Base-by-base conservation (phyloP, 1,140 invertebrate species). In the Eurosta solidaginis region DNA sequence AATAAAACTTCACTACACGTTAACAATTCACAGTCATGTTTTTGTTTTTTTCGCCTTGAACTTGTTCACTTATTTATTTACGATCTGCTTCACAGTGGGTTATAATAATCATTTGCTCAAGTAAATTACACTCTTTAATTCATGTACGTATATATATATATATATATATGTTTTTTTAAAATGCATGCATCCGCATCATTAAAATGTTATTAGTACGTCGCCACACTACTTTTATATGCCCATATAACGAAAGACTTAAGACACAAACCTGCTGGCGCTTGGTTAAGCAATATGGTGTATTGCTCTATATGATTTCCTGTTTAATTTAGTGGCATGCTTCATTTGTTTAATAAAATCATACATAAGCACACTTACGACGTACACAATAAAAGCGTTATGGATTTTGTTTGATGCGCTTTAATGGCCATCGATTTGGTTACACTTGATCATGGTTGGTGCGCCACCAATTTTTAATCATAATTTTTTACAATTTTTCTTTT, bases 251-350 rank as follows among this genome's bases (percentile, higher is more conserved):
- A 59, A 59, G 25, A 59, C 14, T 59, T 22, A 59, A 59, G 54
- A 59, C 54, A 59, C 54, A 29, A 59, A 59, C 54, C n/a, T 4
- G 54, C 22, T 59, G 52, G 52, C 52, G 52, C 27, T 59, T 33
- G 10, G 0, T 14, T 14, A 3, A 59, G n/a, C 52, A 52, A 14
- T 59, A 59, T 59, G 54, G n/a, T 54, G 54, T 36, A 59, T 59
- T 59, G 25, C 54, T 59, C 54, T 22, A 59, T 33, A 59, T 59
- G 54, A 59, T 59, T 59, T 59, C 54, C 54, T 59, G 54, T 33
- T 59, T 59, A 36, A 33, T 59, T 59, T 36, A 59, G 54, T 20
- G 29, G 27, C 54, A 29, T 33, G 14, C n/a, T 12, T 1, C 33
- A 59, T 59, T 33, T 59, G 1, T 36, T n/a, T 33, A 14, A 1